Evolutionary conservation across 92 coral and sea anemone species (phyloP).

Genomic region (Hydrozoanthus gracilis): DNA sequence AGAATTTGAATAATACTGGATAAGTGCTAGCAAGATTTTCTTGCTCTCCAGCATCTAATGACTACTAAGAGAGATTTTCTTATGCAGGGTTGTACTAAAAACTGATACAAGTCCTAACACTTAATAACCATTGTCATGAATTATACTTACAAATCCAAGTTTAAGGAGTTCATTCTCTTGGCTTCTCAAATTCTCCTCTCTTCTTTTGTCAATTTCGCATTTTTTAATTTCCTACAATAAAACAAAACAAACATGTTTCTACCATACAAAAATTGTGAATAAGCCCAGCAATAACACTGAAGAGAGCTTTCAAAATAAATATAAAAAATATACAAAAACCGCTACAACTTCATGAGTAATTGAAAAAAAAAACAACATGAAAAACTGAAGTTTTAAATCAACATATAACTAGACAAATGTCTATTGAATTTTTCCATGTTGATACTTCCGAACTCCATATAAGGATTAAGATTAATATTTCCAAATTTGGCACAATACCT

Average conservation of each 20-base stretch:
- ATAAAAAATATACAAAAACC: too few relatives aligned
- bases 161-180: background rate
- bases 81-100: background rate
- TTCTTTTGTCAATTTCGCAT: background rate
- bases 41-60: background rate
- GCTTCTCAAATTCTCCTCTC: background rate
- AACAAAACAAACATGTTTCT: background rate
- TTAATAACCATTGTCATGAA: background rate
- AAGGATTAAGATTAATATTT: too few relatives aligned
- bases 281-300: background rate
- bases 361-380: too few relatives aligned
- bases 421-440: too few relatives aligned
- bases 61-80: background rate
- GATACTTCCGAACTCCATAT: too few relatives aligned
- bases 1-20: too few relatives aligned
- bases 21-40: too few relatives aligned
- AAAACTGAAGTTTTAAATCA: too few relatives aligned
- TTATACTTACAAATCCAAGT: background rate
- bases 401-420: too few relatives aligned
- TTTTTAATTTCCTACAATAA: background rate
- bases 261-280: background rate
- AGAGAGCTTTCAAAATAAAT: background rate
- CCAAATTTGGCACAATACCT: too few relatives aligned
- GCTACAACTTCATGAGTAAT: too few relatives aligned
- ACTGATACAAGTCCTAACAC: background rate